Conservation (phyloP, 2,797 vertebrate genomes). For the Catharus ustulatus region DNA sequence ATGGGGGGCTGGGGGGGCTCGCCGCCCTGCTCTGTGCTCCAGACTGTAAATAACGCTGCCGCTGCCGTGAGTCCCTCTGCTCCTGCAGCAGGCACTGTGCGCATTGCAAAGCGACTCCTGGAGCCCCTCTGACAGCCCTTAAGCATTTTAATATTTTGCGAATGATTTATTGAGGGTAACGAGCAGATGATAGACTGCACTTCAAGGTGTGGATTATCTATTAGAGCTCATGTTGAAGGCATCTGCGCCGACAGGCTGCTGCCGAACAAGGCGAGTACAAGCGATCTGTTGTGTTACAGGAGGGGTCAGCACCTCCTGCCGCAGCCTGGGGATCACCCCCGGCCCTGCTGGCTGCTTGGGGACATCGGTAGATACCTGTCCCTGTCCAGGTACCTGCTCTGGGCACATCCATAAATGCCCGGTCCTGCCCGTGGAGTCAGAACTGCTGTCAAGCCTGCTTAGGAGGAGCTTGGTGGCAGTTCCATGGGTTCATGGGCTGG, state of each 20-base stretch:
- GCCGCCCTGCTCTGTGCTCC: conserved; percentile 8
- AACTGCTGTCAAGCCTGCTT: rapidly evolving
- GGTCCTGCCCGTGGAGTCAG: rapidly evolving
- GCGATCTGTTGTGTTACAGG: neutral
- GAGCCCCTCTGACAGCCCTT: neutral
- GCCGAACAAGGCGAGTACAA: neutral
- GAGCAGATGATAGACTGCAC: conserved; percentile 37
- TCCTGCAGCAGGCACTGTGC: neutral
- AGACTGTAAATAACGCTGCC: neutral
- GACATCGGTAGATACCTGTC: no score
- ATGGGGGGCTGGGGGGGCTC: neutral
- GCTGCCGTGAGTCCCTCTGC: neutral
- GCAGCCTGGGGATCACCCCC: no score
- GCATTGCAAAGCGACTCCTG: neutral
- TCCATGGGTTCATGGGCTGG: neutral
- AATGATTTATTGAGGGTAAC: conserved; percentile 49
- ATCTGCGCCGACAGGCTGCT: neutral
- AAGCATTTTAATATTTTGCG: conserved; percentile 19
- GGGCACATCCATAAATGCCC: no score
- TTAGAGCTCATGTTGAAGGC: neutral
- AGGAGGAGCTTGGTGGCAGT: rapidly evolving
- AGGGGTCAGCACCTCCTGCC: neutral
- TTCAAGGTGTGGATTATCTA: conserved; percentile 26
- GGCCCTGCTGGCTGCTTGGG: neutral
- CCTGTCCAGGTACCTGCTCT: no score